Conservation (phyloP, 2,888 invertebrate species). For the Lathronympha strigana region DNA sequence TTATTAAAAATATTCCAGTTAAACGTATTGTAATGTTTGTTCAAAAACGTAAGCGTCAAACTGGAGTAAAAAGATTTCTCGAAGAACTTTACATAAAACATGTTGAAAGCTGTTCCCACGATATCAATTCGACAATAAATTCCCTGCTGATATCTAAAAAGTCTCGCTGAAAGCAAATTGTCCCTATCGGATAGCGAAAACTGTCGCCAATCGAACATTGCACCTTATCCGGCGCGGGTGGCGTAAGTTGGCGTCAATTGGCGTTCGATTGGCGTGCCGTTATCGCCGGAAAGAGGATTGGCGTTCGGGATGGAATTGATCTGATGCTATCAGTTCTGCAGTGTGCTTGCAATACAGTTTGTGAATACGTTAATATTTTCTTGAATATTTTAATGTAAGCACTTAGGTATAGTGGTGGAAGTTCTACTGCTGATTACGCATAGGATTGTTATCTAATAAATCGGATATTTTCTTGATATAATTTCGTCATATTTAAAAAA, state of each 20-base stretch:
- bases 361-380: background rate
- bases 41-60: too few species aligned
- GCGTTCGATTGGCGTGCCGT: constrained; percentile 1
- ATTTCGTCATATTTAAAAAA: too few species aligned
- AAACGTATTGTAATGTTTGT: too few species aligned
- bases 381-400: background rate
- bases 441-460: too few species aligned
- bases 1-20: too few species aligned
- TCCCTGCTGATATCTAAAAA: constrained; percentile 16
- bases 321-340: constrained; percentile 7
- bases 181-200: constrained; percentile 14
- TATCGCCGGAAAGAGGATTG: constrained; percentile 20
- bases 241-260: constrained; percentile 26
- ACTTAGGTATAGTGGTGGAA: too few species aligned
- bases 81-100: too few species aligned
- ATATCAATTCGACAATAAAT: constrained; percentile 11
- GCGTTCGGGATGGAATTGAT: constrained; percentile 1
- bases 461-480: too few species aligned
- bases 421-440: too few species aligned
- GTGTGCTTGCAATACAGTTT: background rate
- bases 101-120: background rate
- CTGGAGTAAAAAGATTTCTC: too few species aligned
- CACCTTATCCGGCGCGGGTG: background rate
- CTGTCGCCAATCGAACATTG: constrained; percentile 15
- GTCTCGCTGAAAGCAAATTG: constrained; percentile 7